phyloP scores from a whole-genome alignment of 2,113 vertebrate genomes.

The Holacanthus passer region DNA sequence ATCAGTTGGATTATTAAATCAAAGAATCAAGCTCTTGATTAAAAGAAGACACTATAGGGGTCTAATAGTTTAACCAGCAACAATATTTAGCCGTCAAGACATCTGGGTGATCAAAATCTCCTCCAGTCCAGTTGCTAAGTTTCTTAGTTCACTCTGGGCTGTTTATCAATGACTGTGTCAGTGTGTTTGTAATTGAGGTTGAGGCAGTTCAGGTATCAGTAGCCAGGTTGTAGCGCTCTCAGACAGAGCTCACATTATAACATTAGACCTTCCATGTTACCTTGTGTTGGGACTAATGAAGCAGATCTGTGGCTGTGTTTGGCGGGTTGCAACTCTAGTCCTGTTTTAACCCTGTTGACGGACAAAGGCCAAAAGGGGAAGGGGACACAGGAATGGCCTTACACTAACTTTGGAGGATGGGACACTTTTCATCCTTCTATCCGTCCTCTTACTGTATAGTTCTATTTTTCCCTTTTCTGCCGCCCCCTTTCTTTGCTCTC shows the following conservation, averaged over 20 bases:
- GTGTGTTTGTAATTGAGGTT: constrained; percentile 56
- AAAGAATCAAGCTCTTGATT: constrained; percentile 12
- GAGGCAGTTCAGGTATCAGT: constrained; percentile 61
- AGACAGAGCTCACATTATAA: constrained; percentile 71
- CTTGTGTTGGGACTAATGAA: constrained; percentile 68
- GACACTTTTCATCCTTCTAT: constrained; percentile 37
- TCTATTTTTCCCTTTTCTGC: constrained; percentile 13
- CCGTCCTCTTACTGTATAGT: constrained; percentile 18
- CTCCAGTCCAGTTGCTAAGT: not conserved
- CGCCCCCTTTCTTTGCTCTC: constrained; percentile 46
- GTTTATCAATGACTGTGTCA: constrained; percentile 43
- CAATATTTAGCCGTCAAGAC: not conserved
- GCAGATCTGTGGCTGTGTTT: constrained; percentile 65
- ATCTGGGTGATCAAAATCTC: not conserved
- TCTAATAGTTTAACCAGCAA: not conserved
- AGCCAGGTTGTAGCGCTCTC: constrained; percentile 49
- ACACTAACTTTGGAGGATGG: constrained; percentile 26
- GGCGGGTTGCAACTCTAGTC: constrained; percentile 50
- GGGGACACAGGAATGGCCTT: not conserved
- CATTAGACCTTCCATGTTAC: constrained; percentile 48
- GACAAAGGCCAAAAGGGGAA: constrained; percentile 10
- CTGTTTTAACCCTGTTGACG: constrained; percentile 57
- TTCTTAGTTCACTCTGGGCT: not conserved
- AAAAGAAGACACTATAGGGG: not conserved
- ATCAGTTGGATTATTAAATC: constrained; percentile 28